Evolutionary conservation across 2,888 invertebrate species (phyloP), one percentile per base, ranked within the genome.

Genomic region (Drosophila setosimentum): DNA sequence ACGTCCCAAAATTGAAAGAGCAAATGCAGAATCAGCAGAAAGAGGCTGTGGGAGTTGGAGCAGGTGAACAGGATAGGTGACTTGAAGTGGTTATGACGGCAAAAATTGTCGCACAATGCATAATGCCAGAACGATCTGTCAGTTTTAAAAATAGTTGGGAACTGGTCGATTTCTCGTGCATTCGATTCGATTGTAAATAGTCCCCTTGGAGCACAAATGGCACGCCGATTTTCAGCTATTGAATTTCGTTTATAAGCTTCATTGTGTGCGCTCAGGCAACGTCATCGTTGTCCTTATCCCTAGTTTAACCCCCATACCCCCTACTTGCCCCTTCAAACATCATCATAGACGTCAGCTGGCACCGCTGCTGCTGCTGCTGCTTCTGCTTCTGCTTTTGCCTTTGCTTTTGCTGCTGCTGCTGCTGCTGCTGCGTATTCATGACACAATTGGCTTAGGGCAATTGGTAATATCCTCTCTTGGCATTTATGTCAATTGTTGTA

Each of bases 381-480:
- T 35, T 64, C 57, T 27, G 29, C 45, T 40, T 54, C 54, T 51
- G 40, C 62, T 54, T 29, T 68, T 35, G 8, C 68, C n/a, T n/a
- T n/a, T n/a, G n/a, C n/a, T n/a, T n/a, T 29, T 35, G 66, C 57
- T 27, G 29, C 45, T 40, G 57, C 54, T 51, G 40, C 62, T 54
- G 32, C 70, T 35, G 8, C 68, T 69, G 64, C 83, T 82, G 75
- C 73, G 87, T 82, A 85, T 86, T 85, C 88, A 87, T 87, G 88
- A 75, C 86, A 85, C 85, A 87, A 87, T 87, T 87, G 86, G 86
- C 86, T 87, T 87, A 87, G 78, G 80, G 86, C 86, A 85, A 85
- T 87, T 87, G 86, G 83, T 87, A 82, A 87, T 87, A 86, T 86
- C 87, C 86, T 86, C 87, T 87, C 87, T 77, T 86, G 85, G 86